phyloP scores from a whole-genome alignment of 2,797 vertebrate species.

The Pristis pectinata region DNA sequence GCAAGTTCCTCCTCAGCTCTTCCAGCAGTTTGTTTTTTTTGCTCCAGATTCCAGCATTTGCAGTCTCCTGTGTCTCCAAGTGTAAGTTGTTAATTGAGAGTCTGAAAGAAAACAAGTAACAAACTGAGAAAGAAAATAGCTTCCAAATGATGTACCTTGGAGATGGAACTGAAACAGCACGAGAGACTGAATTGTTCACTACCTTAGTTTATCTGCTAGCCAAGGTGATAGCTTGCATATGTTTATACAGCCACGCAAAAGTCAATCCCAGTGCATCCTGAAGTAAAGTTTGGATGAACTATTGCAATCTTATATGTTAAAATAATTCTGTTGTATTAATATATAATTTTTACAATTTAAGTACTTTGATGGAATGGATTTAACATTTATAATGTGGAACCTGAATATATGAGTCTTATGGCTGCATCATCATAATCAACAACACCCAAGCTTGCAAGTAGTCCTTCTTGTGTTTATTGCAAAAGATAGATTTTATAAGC shows the following conservation, averaged over 20 bases:
- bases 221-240: not conserved
- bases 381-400: no score
- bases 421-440: not conserved
- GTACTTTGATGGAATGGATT: no score
- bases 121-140: not conserved
- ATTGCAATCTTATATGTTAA: not conserved
- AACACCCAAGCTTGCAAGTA: not conserved
- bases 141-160: not conserved
- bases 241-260: not conserved
- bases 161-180: not conserved
- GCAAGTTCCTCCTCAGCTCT: no score
- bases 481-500: conserved; percentile 15
- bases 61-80: no score
- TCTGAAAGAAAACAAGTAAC: not conserved
- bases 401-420: not conserved
- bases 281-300: not conserved
- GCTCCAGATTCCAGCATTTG: no score
- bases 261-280: not conserved
- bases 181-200: not conserved
- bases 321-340: not conserved
- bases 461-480: not conserved
- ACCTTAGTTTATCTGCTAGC: not conserved
- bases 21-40: no score
- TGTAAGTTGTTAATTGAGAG: not conserved
- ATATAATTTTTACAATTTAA: not conserved